Evolutionary conservation across 2,113 vertebrate species (phyloP), one percentile per base, ranked within the genome.

Genomic region (Spea multiplicata): DNA sequence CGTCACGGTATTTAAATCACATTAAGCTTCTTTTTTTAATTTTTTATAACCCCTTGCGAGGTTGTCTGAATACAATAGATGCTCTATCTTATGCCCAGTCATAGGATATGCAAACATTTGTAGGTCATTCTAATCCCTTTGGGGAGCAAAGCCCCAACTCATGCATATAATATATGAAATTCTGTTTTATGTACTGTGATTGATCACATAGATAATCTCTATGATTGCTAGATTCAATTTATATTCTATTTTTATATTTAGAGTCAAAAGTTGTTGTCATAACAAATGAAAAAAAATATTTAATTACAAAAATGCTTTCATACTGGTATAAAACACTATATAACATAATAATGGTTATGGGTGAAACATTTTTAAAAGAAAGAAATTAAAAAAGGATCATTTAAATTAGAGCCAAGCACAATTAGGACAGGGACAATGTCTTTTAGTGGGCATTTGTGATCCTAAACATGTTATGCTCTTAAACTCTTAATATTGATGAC

Each of bases 1-100:
- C 89, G 93, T 95, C 95, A 97, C 84, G 91, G 93, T 96, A 93
- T 91, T 95, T 94, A 93, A 96, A 97, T 97, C 96, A 93, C 95
- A 95, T 96, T 97, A 97, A 93, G 90, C 89, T 86, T 90, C 86
- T 90, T 88, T 91, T 93, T 93, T 94, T 96, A 30, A 30, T 30
- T 30, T 95, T 90, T 93, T 93, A 84, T 85, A 75, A 64, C 87
- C 94, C 93, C 93, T 87, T 91, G 92, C 88, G 94, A 93, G 82
- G 91, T 87, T 88, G 90, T 91, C 92, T 90, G 90, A 89, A 90
- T 91, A 92, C 90, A 84, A 89, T 91, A 86, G 92, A 93, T 93
- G 92, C 93, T 91, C 90, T 89, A 90, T 91, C 87, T 91, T 91
- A 86, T 87, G 85, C 90, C 90, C 90, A 92, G 90, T 83, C 75